Base-by-base conservation (phyloP, 2,797 vertebrate species). In the Xiphorhynchus erythropygius region DNA sequence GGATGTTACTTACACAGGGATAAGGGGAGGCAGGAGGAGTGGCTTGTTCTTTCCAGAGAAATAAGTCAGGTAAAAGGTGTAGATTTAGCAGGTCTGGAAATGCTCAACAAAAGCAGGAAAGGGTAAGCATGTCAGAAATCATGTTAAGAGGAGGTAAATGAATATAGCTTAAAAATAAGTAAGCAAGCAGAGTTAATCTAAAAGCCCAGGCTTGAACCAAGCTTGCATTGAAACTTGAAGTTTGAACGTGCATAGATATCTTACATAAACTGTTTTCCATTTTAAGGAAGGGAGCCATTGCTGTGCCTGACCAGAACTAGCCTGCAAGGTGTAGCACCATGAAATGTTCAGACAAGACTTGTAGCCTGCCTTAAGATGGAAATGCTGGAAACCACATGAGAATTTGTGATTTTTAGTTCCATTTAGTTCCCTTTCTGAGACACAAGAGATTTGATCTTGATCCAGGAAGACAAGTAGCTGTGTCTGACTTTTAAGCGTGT, bases 1-100 rank as follows among this genome's bases (percentile, higher is more conserved):
- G 79, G 68, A 88, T 94, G 56, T 87, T 96, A 91, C 89, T 93
- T 84, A 84, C 75, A 81, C 42, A 85, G 71, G 71, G 60, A 91
- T 71, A 94, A 87, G 53, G 30, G n/a, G 53, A 84, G 52, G 59
- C 44, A 77, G 75, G 59, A 81, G 70, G 49, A 87, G 71, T 27
- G 41, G 9, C n/a, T 89, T 2, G 0, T 33, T 89, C 75, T 87
- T 84, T 52, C 64, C 46, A 68, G 60, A 70, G n/a, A 83, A 93
- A 23, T 76, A 35, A 47, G 19, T 64, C 23, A 44, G 2, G 7
- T 70, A 65, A 84, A 79, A 74, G 30, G 49, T 39, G 49, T 14
- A 74, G 56, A 75, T 74, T 89, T 89, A 87, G 8, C 39, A 81
- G 75, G 5, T 74, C 60, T 77, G 44, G 70, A 82, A 89, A 74